Base-by-base conservation (phyloP, 2,797 vertebrate species). In the Anguilla obscura region DNA sequence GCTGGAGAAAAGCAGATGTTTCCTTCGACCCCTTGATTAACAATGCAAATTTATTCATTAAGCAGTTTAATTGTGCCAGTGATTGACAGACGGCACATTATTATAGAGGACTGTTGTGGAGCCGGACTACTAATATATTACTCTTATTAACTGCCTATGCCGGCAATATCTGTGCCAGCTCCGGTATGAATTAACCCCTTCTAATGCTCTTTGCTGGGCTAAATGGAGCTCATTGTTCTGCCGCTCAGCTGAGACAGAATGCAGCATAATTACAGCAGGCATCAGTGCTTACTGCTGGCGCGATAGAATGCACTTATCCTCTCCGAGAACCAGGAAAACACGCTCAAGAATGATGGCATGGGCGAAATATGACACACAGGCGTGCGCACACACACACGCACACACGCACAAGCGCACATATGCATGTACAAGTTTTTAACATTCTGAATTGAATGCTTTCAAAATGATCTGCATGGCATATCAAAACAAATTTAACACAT, bases 41-140 rank as follows among this genome's bases (percentile, higher is more conserved):
- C 94, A 90, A 96, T 96, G 96, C 94, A 96, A 95, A 96, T 96
- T 95, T 96, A 96, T 96, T 96, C 95, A 96, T 96, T 95, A 96
- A 96, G 96, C 93, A 92, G 92, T 96, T 96, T 96, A 95, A 96
- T 96, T 95, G 94, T 95, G 93, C 92, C 89, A 87, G 76, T 96
- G 96, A 96, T 95, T 96, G 96, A 96, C 95, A 96, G 95, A 93
- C 91, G 79, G 93, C 83, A 36, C 90, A 86, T 89, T 92, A 94
- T 95, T 95, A 95, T 92, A 88, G 92, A 92, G 92, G 93, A 94
- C 95, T 94, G 95, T 95, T 94, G 93, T 90, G 89, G 91, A 94
- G 93, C 88, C 14, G 16, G 88, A 88, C 95, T 96, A 95, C 96
- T 96, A 96, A 95, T 95, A 94, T 93, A 93, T 95, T 95, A 94